phyloP scores from a whole-genome alignment of 2,797 vertebrate species.

The Tenualosa ilisha region DNA sequence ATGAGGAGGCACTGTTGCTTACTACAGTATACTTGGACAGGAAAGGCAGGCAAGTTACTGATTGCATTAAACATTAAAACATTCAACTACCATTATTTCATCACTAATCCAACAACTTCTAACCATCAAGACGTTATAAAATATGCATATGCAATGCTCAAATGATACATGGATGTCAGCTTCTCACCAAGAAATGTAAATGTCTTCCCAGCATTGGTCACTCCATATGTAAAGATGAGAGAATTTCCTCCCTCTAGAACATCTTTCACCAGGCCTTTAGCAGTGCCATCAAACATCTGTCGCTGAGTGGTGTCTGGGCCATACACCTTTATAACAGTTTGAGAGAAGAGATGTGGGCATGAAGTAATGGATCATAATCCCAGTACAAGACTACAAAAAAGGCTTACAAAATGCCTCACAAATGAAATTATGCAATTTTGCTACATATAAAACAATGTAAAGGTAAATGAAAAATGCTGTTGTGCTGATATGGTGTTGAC shows the following conservation, averaged over 20 bases:
- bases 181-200: constrained; percentile 89
- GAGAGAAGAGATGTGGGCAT: background rate
- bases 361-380: background rate
- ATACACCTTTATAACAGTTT: constrained; percentile 78
- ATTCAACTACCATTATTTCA: background rate
- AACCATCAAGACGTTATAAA: background rate
- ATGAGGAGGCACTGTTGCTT: background rate
- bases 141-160: no score
- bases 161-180: background rate
- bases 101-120: background rate
- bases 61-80: background rate
- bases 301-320: constrained; percentile 84
- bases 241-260: constrained; percentile 86
- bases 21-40: background rate
- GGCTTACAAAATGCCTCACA: background rate
- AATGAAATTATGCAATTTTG: no score
- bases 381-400: background rate
- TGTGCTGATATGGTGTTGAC: no score
- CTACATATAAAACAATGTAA: no score
- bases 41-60: no score
- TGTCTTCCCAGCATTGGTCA: constrained; percentile 93
- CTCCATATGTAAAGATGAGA: constrained; percentile 90
- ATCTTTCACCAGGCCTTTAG: constrained; percentile 80
- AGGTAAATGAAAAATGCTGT: no score
- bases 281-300: constrained; percentile 85